Evolutionary conservation across 37 sponge, comb jelly and placozoan genomes (phyloP).

Genomic region (Theonella swinhoei): DNA sequence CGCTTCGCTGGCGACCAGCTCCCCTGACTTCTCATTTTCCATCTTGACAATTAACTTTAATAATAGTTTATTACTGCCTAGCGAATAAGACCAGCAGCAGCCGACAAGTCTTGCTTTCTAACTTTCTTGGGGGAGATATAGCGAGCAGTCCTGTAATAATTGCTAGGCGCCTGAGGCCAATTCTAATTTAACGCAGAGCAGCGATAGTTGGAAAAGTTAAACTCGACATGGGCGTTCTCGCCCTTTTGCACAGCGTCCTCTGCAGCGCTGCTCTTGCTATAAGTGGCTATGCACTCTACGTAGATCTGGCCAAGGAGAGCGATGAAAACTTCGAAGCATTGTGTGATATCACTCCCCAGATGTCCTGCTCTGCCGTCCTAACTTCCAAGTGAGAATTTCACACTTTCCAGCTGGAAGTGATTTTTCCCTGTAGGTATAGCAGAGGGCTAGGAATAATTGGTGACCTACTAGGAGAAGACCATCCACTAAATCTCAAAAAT

Average conservation of each 20-base stretch:
- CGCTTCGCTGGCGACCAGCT: background rate
- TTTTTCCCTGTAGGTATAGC: conserved; percentile 8
- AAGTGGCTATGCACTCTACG: conserved; percentile 45
- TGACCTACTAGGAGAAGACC: conserved; percentile 47
- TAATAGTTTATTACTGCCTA: conserved; percentile 29
- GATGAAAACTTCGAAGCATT: conserved; percentile 40
- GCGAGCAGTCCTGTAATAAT: background rate
- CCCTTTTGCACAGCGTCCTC: background rate
- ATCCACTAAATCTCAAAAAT: conserved; percentile 33
- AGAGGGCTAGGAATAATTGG: conserved; percentile 42
- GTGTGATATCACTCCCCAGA: conserved; percentile 52
- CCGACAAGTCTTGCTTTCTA: background rate
- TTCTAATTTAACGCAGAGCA: background rate
- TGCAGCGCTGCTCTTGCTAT: conserved; percentile 9
- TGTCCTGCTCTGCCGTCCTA: conserved; percentile 54
- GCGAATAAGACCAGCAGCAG: background rate
- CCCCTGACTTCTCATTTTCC: conserved; percentile 30
- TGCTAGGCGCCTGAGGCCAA: background rate
- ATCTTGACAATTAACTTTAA: conserved; percentile 41
- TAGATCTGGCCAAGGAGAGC: conserved; percentile 15
- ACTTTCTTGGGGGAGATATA: background rate
- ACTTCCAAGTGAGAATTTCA: conserved; percentile 45
- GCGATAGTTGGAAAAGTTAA: too few relatives aligned
- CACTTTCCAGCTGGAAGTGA: background rate
- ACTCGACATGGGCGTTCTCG: background rate